Evolutionary conservation across 2,888 invertebrate species (phyloP), one percentile per base, ranked within the genome.

Genomic region (Apotomis betuletana): DNA sequence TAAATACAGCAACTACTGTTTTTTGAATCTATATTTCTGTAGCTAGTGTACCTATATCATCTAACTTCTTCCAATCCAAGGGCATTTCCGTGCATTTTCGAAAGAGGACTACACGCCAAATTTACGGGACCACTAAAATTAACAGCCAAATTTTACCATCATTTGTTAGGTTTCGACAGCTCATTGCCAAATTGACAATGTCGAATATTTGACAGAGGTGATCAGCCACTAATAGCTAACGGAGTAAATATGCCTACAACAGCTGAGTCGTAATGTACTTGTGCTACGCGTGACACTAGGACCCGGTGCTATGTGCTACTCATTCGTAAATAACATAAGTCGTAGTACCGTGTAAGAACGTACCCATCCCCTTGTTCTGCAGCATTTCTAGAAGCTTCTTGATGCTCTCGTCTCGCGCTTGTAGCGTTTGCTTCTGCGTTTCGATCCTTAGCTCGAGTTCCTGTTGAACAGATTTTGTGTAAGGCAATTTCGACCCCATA

Each of bases 311-410:
- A 65, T 44, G 55, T 64, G 65, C 57, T 65, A 65, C 65, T 55
- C 65, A 65, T 65, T 65, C 65, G 27, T 65, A 55, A 65, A 27
- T 65, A 65, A 65, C 9, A 49, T 27, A 60, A 38, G 13, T 41
- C 41, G 58, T 67, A 59, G 60, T 67, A 58, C 44, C 57, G 59
- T 59, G 65, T 65, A 58, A 38, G 75, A 79, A 92, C 97, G 95
- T 94, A 98, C 98, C 98, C 95, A 98, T 97, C 90, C 98, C 98
- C 94, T 98, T 98, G 89, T 97, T 98, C 91, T 99, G 99, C 74
- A 99, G 95, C 98, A 99, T 99, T 94, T 99, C 99, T 85, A 99
- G 95, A 83, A 99, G 95, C 92, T 99, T 99, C 94, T 99, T 99
- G 89, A 99, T 99, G 91, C 98, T 99, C 87, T 99, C 99, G 92